Evolutionary conservation across 1,140 invertebrate genomes (phyloP), one percentile per base, ranked within the genome.

Genomic region (Nymphalis io): DNA sequence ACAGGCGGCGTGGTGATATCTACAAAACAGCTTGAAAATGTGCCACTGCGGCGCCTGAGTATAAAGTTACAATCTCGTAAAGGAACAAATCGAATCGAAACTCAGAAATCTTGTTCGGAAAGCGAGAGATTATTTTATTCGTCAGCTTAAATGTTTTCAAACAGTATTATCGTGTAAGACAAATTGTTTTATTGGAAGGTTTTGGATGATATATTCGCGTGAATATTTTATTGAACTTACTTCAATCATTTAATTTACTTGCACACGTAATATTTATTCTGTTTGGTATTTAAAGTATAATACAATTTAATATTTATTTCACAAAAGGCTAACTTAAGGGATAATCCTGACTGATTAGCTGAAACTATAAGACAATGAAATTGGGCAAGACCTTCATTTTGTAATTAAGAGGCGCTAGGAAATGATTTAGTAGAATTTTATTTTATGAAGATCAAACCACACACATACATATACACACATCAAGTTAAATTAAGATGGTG

Each of bases 51-150:
- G 81, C 76, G 80, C 81, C 77, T 80, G 75, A 80, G 83, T 86
- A 85, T 87, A 82, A 80, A 79, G 74, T 87, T 85, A 82, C 81
- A 81, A 82, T 79, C 72, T 76, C 70, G 73, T 78, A 75, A 81
- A 73, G 76, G 75, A 79, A 81, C 76, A 84, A 86, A 83, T 81
- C 76, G 80, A 79, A 79, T 74, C 69, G 71, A 75, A 67, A 74
- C 61, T 66, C 72, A 71, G 72, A 75, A 80, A 78, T 79, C 76
- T 78, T 75, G 76, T 80, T 82, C 71, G 68, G 64, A 72, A 73
- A 73, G 74, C 70, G 63, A 60, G 73, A 74, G 75, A 82, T 83
- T 79, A 83, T 83, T 82, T 81, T 76, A 82, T 80, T 82, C 68
- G 74, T 77, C 66, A 73, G 76, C 74, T 82, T 83, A 75, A 82